Percentiles rank a stretch among this genome's conserved stretches.
phyloP scores from a whole-genome alignment of 2,888 invertebrate genomes.

The Tipula unca region DNA sequence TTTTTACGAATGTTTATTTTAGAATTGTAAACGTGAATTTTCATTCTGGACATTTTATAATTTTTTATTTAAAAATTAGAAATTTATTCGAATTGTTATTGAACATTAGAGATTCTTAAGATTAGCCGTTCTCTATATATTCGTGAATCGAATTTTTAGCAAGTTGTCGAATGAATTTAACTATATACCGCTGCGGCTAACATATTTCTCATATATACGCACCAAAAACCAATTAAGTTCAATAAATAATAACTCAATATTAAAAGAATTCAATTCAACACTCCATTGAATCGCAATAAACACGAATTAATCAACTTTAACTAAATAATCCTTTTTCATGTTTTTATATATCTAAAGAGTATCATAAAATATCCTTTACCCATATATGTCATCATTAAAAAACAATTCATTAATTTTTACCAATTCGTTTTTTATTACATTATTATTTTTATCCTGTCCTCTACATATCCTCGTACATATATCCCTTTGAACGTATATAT shows the following conservation, averaged over 20 bases:
- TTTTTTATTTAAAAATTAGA: too few relatives aligned
- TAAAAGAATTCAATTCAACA: not conserved
- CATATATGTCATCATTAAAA: conserved; percentile 14
- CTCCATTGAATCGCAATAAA: not conserved
- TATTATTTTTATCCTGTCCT: not conserved
- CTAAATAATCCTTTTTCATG: not conserved
- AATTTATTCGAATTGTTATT: too few relatives aligned
- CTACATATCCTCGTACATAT: not conserved
- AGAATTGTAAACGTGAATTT: too few relatives aligned
- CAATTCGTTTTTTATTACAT: not conserved
- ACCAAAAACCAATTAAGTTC: not conserved
- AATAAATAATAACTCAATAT: not conserved
- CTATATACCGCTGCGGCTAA: too few relatives aligned
- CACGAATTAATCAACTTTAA: not conserved
- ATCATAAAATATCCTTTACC: not conserved
- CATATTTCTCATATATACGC: too few relatives aligned
- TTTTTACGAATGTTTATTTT: too few relatives aligned
- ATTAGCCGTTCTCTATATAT: too few relatives aligned
- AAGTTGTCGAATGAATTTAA: too few relatives aligned
- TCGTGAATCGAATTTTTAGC: too few relatives aligned
- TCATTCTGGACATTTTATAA: too few relatives aligned
- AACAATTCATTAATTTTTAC: not conserved
- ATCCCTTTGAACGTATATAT: not conserved
- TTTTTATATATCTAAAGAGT: not conserved
- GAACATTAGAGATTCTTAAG: too few relatives aligned